These are phyloP conservation scores for Drosophila anomelani DNA, from an alignment of 2,888 invertebrate species.

Conservation along the genomic window DNA sequence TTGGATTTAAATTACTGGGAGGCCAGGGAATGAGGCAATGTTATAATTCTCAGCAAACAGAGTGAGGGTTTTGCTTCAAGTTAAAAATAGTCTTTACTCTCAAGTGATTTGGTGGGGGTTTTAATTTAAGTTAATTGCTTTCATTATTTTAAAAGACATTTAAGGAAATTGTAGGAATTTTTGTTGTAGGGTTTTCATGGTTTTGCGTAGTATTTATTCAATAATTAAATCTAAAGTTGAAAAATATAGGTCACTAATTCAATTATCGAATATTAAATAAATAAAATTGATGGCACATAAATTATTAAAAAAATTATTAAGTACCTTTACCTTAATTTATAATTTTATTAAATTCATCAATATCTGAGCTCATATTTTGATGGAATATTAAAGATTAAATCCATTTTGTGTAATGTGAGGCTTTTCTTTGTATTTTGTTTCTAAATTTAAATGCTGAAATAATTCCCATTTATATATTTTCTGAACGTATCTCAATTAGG, in stretches of 20 bases:
- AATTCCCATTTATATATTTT: conserved; percentile 12
- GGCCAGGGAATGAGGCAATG: conserved; percentile 12
- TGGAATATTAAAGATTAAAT: background rate
- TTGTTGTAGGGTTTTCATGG: background rate
- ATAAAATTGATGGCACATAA: background rate
- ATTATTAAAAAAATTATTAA: too few relatives aligned
- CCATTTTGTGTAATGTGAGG: background rate
- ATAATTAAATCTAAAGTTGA: background rate
- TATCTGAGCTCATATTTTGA: too few relatives aligned
- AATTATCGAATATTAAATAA: background rate
- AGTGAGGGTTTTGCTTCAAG: background rate
- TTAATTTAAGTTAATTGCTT: background rate
- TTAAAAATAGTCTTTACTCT: background rate
- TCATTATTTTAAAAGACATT: background rate
- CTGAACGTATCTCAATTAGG: conserved; percentile 30
- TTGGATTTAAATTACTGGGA: background rate
- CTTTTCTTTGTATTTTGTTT: background rate
- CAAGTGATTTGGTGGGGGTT: background rate
- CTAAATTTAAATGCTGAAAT: conserved; percentile 1
- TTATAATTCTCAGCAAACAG: background rate
- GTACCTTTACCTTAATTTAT: too few relatives aligned
- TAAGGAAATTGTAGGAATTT: background rate
- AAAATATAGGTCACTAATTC: background rate
- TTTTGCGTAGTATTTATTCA: background rate
- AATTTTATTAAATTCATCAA: background rate